These are phyloP conservation scores for Electrona antarctica DNA, from an alignment of 2,113 vertebrate species.

Conservation along the genomic window DNA sequence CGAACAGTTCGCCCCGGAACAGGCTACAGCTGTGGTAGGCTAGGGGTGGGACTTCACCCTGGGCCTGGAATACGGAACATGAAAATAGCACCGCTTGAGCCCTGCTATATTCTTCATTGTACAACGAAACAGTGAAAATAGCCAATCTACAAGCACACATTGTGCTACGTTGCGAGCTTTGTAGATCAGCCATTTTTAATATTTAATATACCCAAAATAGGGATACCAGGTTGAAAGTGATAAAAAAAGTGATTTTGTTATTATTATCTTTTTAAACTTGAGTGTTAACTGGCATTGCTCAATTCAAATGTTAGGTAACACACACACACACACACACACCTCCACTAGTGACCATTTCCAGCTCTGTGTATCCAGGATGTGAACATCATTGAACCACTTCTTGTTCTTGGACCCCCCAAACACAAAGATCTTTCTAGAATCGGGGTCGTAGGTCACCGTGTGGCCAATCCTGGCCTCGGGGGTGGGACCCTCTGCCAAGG, in stretches of 20 bases:
- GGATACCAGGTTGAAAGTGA: no score
- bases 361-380: conserved; percentile 81
- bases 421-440: conserved; percentile 75
- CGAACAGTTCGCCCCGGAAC: conserved; percentile 80
- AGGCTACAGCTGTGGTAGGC: conserved; percentile 81
- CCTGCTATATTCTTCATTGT: no score
- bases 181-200: no score
- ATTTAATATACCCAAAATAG: no score
- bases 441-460: conserved; percentile 74
- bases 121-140: no score
- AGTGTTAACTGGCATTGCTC: background rate
- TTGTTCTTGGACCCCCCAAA: conserved; percentile 83
- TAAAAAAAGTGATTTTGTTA: no score
- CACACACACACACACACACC: conserved; percentile 43
- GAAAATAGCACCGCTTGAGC: no score
- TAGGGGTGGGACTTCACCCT: conserved; percentile 81
- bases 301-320: background rate
- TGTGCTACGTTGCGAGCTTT: no score
- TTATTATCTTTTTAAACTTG: no score
- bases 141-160: no score
- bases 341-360: conserved; percentile 82
- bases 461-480: conserved; percentile 82
- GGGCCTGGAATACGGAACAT: conserved; percentile 60
- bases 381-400: conserved; percentile 81
- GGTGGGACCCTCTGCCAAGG: conserved; percentile 76